phyloP scores from a whole-genome alignment of 2,797 vertebrate genomes.

The Corythornis leucogaster region DNA sequence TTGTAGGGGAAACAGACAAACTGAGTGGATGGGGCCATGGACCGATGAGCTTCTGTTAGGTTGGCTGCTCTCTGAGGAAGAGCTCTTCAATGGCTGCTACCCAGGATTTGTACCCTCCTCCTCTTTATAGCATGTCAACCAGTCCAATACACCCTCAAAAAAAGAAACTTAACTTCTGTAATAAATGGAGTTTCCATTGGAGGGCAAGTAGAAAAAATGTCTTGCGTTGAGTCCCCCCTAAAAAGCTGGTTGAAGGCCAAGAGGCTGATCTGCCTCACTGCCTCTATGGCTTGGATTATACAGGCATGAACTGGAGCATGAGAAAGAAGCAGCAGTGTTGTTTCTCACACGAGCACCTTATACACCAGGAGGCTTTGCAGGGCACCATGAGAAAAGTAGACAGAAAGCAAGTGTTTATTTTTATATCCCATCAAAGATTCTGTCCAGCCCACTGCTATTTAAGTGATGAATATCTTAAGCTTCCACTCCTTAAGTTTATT shows the following conservation, averaged over 20 bases:
- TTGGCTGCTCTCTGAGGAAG: background rate
- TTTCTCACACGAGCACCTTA: constrained; percentile 63
- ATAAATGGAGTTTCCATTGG: background rate
- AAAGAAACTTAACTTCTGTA: background rate
- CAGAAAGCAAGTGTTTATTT: constrained; percentile 47
- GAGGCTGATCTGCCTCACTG: background rate
- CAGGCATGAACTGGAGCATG: background rate
- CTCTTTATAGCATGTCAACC: background rate
- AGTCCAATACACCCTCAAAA: background rate
- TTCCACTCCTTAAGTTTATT: constrained; percentile 50
- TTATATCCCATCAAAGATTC: constrained; percentile 46
- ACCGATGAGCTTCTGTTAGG: background rate
- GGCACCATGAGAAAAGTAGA: background rate
- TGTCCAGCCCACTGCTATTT: constrained; percentile 56
- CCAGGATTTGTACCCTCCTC: background rate
- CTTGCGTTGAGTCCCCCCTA: background rate
- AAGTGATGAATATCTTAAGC: constrained; percentile 41
- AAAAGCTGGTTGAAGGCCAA: background rate
- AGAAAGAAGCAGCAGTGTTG: background rate
- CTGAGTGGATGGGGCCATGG: fast-evolving
- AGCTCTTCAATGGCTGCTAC: background rate
- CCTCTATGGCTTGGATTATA: background rate
- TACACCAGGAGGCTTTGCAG: background rate
- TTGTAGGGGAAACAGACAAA: background rate
- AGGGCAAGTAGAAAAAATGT: background rate